Evolutionary conservation across 1,140 invertebrate genomes (phyloP).

Genomic region (Ceratosolen fusciceps): DNA sequence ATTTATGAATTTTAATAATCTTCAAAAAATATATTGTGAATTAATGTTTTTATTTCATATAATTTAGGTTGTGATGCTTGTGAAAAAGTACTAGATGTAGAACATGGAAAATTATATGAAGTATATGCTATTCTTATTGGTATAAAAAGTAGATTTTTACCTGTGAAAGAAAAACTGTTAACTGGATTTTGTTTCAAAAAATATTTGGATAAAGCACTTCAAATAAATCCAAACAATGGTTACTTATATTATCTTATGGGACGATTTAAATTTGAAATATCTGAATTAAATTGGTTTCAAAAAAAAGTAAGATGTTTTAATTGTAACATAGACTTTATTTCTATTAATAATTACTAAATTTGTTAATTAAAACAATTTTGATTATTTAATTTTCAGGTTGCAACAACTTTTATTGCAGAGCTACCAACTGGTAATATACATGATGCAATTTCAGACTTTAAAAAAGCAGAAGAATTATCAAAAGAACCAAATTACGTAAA

Average conservation of each 20-base stretch:
- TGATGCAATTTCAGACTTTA: constrained; percentile 79
- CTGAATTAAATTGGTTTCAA: constrained; percentile 78
- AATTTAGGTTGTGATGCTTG: constrained; percentile 75
- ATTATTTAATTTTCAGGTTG: constrained; percentile 62
- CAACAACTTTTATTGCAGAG: constrained; percentile 78
- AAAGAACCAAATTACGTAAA: constrained; percentile 80
- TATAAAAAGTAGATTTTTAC: constrained; percentile 74
- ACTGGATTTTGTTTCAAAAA: constrained; percentile 80
- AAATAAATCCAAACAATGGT: constrained; percentile 77
- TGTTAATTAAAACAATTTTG: neutral
- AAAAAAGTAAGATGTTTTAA: constrained; percentile 72
- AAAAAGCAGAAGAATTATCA: constrained; percentile 77
- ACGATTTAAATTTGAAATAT: constrained; percentile 79
- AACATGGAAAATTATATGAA: constrained; percentile 79
- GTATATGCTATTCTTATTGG: constrained; percentile 86
- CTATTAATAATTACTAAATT: neutral
- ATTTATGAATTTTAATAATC: no score
- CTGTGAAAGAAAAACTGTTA: constrained; percentile 79
- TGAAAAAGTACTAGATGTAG: constrained; percentile 73
- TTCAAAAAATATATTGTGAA: no score
- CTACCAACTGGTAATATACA: constrained; percentile 77
- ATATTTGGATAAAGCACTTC: constrained; percentile 80
- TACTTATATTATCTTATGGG: constrained; percentile 81
- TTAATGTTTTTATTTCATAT: no score
- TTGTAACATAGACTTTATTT: neutral